phyloP scores from a whole-genome alignment of 1,140 invertebrate species.

The Scaptodrosophila lebanonensis region DNA sequence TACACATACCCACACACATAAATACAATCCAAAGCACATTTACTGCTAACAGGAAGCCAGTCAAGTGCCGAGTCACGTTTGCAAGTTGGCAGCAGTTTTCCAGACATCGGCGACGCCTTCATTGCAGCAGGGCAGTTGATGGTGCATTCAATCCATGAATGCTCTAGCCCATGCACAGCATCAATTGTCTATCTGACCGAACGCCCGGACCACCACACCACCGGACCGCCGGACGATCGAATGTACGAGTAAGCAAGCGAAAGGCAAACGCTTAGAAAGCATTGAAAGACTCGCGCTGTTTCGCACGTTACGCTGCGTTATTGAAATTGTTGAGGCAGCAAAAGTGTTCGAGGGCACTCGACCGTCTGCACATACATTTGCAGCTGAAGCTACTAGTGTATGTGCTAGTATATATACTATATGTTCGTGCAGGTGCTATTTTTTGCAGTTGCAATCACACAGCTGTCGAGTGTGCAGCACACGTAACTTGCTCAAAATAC shows the following conservation, averaged over 20 bases:
- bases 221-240: too few relatives aligned
- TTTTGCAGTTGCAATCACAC: too few relatives aligned
- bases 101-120: too few relatives aligned
- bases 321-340: slow-evolving; percentile 62
- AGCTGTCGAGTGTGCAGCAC: slow-evolving; percentile 7
- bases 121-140: too few relatives aligned
- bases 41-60: slow-evolving; percentile 1
- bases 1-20: slow-evolving; percentile 12
- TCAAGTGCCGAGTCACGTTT: slow-evolving; percentile 39
- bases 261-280: slow-evolving; percentile 37
- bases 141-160: slow-evolving; percentile 14
- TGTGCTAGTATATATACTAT: too few relatives aligned
- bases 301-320: slow-evolving; percentile 46
- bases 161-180: slow-evolving; percentile 49
- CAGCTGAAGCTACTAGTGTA: too few relatives aligned
- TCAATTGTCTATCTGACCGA: slow-evolving; percentile 67
- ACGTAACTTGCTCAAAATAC: slow-evolving; percentile 40
- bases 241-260: too few relatives aligned
- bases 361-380: slow-evolving; percentile 31
- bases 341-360: slow-evolving; percentile 70
- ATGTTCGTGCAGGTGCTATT: too few relatives aligned
- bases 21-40: slow-evolving; percentile 4
- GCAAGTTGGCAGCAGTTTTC: slow-evolving; percentile 49
- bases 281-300: slow-evolving; percentile 30
- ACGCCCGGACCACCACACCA: slow-evolving; percentile 14